Percentiles rank a stretch among this genome's conserved stretches.
Evolutionary conservation across 2,888 invertebrate species (phyloP).

Genomic region (Itoplectis maculator): DNA sequence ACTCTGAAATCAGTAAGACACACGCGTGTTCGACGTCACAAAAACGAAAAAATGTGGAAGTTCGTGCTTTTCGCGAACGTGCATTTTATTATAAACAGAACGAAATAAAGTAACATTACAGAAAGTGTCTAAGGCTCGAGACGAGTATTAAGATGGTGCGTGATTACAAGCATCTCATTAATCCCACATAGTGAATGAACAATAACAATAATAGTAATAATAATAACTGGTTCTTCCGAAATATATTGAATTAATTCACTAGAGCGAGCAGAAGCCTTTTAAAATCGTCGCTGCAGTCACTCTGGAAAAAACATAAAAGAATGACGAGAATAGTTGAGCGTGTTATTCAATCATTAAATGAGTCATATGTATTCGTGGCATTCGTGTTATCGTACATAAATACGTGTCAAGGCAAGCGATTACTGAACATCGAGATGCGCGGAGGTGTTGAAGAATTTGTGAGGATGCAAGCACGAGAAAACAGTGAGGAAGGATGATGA

Average conservation of each 20-base stretch:
- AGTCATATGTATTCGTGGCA: constrained; percentile 29
- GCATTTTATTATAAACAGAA: constrained; percentile 52
- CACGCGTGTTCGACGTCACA: constrained; percentile 42
- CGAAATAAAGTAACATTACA: constrained; percentile 37
- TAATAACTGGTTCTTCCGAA: neutral
- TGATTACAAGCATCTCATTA: constrained; percentile 63
- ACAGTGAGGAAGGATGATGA: neutral
- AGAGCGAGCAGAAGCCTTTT: constrained; percentile 82
- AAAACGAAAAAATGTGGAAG: constrained; percentile 5
- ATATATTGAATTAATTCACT: constrained; percentile 77
- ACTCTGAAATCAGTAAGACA: constrained; percentile 79
- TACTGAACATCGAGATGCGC: neutral
- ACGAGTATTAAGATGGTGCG: constrained; percentile 48
- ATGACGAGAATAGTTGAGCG: constrained; percentile 52
- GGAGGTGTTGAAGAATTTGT: constrained; percentile 14
- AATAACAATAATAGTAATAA: constrained; percentile 18
- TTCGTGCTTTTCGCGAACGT: constrained; percentile 44
- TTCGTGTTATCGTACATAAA: constrained; percentile 9
- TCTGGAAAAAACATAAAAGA: constrained; percentile 77
- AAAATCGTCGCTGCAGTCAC: constrained; percentile 83
- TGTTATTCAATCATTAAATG: constrained; percentile 48
- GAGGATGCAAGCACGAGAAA: constrained; percentile 32
- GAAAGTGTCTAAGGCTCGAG: neutral
- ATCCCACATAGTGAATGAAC: constrained; percentile 39
- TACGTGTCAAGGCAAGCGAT: constrained; percentile 33